phyloP scores from a whole-genome alignment of 2,113 vertebrate species.

The Strigops habroptila region DNA sequence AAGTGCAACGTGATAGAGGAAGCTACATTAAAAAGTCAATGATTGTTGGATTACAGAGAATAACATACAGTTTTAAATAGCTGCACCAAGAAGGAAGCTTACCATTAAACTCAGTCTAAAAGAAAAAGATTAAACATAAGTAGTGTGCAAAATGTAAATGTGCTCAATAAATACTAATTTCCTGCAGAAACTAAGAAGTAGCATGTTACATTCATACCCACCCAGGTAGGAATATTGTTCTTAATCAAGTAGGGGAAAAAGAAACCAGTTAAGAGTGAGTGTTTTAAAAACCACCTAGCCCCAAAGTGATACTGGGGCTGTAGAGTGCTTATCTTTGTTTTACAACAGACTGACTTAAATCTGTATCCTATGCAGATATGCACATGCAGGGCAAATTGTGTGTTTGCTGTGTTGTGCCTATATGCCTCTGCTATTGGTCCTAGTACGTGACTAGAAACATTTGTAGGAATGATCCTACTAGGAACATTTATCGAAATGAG shows the following conservation, averaged over 20 bases:
- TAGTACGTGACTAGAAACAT: fast-evolving
- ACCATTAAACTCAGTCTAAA: not conserved
- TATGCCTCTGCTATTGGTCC: not conserved
- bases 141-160: not conserved
- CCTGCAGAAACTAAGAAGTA: not conserved
- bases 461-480: not conserved
- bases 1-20: not conserved
- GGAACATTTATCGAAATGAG: not conserved
- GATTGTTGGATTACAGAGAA: not conserved
- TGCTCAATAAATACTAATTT: not conserved
- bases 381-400: not conserved
- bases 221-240: not conserved
- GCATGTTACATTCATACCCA: not conserved
- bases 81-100: not conserved
- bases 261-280: not conserved
- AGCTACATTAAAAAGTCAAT: not conserved
- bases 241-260: not conserved
- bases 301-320: not conserved
- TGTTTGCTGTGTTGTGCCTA: not conserved
- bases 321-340: not conserved
- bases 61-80: not conserved
- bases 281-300: not conserved
- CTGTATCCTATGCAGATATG: too few species aligned
- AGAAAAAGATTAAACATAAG: not conserved
- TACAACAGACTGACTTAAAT: not conserved